Percentiles rank a stretch among this genome's conserved stretches.
These are phyloP conservation scores for Potamilus streckersoni DNA, from an alignment of 1,140 invertebrate genomes.

Conservation along the genomic window DNA sequence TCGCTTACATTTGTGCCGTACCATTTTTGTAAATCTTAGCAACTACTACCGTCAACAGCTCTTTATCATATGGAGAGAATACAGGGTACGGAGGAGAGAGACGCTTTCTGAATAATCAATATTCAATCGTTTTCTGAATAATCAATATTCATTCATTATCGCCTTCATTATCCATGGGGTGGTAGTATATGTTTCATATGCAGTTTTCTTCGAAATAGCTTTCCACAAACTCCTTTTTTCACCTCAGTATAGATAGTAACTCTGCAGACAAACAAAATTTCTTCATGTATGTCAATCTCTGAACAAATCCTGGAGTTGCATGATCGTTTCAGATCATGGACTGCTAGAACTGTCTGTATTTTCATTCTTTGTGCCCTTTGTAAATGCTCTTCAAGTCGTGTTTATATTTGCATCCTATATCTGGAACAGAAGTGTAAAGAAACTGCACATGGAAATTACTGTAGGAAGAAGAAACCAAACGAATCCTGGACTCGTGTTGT, in stretches of 20 bases:
- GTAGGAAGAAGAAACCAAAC: not conserved
- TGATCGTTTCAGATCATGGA: slow-evolving; percentile 13
- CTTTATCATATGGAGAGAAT: not conserved
- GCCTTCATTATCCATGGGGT: slow-evolving; percentile 4
- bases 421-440: slow-evolving; percentile 13
- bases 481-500: too few species aligned
- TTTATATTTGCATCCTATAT: slow-evolving; percentile 74
- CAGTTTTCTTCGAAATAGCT: slow-evolving; percentile 3
- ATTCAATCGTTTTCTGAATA: slow-evolving; percentile 25
- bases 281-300: slow-evolving; percentile 12
- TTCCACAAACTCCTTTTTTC: slow-evolving; percentile 15
- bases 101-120: slow-evolving; percentile 18
- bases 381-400: slow-evolving; percentile 73
- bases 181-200: slow-evolving; percentile 4
- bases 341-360: slow-evolving; percentile 65
- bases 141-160: not conserved
- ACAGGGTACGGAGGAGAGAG: slow-evolving; percentile 5
- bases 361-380: slow-evolving; percentile 70
- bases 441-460: not conserved
- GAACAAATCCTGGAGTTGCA: slow-evolving; percentile 7
- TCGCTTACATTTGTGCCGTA: not conserved
- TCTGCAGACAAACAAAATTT: not conserved
- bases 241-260: slow-evolving; percentile 22
- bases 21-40: not conserved
- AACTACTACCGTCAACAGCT: slow-evolving; percentile 5